Base-by-base conservation (phyloP, 2,113 vertebrate species). In the Onychorhynchus coronatus region DNA sequence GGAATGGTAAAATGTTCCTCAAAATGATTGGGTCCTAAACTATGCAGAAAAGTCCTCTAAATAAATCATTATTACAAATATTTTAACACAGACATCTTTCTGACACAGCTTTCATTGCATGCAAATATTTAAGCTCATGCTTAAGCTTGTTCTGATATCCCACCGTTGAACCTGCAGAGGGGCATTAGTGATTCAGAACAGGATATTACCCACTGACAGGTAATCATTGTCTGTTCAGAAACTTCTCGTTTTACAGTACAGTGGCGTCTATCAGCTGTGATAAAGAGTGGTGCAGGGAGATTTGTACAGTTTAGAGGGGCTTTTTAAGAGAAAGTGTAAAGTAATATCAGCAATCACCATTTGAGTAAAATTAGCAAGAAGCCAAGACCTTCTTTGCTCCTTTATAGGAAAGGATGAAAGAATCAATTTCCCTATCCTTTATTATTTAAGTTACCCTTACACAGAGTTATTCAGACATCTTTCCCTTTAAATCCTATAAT, bases 221-320 rank as follows among this genome's bases (percentile, higher is more conserved):
- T 93, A 91, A 93, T 80, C 80, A 31, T 46, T 91, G 76, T 80
- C 89, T 85, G 35, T 22, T 88, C 79, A 92, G 92, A 91, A 95
- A 71, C 72, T 90, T 88, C 95, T 93, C 27, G 0, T 39, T 90
- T 95, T 94, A 75, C 91, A 61, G 47, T 91, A 44, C 83, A 96
- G 88, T 95, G 93, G 56, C 3, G 8, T 74, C 85, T 92, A 37
- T 96, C 91, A 74, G 75, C 68, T 74, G 46, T 41, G 65, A 67
- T 77, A 5, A 47, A 49, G 65, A 52, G 65, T 19, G 52, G 15
- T 61, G 31, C 61, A 30, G 56, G 68, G 61, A 89, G 52, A 94
- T 72, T 84, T 87, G 73, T 65, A 35, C 35, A 72, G 23, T 65
- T 92, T 67, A 35, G 68, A 85, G 59, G 19, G 7, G 0, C 0